Conservation (phyloP, 2,888 invertebrate species). For the Tenthredo livida region DNA sequence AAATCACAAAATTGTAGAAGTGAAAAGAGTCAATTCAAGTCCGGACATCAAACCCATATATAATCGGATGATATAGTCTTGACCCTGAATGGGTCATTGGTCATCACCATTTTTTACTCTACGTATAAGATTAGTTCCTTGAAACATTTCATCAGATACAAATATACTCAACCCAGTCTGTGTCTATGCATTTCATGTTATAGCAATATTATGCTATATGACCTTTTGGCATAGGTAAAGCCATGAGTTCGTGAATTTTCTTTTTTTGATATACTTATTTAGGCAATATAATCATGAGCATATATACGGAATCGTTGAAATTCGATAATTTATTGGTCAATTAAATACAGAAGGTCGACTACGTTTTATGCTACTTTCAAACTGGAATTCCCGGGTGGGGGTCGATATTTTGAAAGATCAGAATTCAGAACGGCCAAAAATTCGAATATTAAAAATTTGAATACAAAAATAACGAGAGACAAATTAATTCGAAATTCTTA, state of each 20-base stretch:
- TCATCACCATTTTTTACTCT: neutral
- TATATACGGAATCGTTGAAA: neutral
- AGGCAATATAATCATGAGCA: neutral
- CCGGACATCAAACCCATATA: neutral
- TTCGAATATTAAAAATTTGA: no score
- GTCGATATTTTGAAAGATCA: no score
- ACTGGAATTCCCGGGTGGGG: no score
- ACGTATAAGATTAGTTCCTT: neutral
- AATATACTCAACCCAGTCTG: no score
- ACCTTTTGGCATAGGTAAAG: neutral
- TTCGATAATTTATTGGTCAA: neutral
- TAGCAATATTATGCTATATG: neutral
- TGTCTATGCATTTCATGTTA: neutral
- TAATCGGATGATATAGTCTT: neutral
- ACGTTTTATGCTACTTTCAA: no score
- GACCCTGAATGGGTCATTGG: neutral
- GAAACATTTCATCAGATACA: neutral
- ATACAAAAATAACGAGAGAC: no score
- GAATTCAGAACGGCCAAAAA: no score
- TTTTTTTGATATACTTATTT: neutral
- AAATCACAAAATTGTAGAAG: neutral
- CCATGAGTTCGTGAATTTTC: neutral
- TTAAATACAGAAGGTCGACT: neutral
- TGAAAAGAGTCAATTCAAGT: neutral
- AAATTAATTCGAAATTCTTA: no score